These are phyloP conservation scores for Agrotis segetum DNA, from an alignment of 2,888 invertebrate genomes.

Conservation along the genomic window DNA sequence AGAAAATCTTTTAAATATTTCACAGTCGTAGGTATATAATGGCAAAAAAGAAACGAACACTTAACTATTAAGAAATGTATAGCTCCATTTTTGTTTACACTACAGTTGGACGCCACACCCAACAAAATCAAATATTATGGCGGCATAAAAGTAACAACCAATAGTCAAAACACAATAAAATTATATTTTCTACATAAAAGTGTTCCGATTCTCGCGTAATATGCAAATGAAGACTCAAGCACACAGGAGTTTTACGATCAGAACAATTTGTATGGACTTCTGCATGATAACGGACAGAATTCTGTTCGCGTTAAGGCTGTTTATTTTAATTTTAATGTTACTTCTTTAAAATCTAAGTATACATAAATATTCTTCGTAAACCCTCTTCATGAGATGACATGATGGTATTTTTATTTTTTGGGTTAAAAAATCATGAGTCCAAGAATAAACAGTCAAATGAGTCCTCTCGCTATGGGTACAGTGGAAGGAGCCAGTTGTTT, in stretches of 20 bases:
- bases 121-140: conserved; percentile 35
- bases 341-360: not conserved
- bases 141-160: conserved; percentile 33
- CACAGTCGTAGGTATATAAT: no score
- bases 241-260: conserved; percentile 43
- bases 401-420: no score
- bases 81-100: no score
- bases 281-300: conserved; percentile 26
- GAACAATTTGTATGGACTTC: conserved; percentile 31
- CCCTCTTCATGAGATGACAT: not conserved
- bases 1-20: no score
- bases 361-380: not conserved
- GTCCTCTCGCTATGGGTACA: no score
- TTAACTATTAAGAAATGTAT: no score
- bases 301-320: conserved; percentile 6
- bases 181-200: conserved; percentile 52
- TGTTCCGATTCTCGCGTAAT: conserved; percentile 47
- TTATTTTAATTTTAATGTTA: conserved; percentile 16
- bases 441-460: no score
- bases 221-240: conserved; percentile 55
- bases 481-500: no score
- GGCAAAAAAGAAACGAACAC: no score
- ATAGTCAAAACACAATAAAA: conserved; percentile 52
- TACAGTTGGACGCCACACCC: not conserved
- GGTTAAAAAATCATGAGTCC: no score